These are phyloP conservation scores for Grantiella picta DNA, from an alignment of 2,113 vertebrate genomes.

Conservation along the genomic window DNA sequence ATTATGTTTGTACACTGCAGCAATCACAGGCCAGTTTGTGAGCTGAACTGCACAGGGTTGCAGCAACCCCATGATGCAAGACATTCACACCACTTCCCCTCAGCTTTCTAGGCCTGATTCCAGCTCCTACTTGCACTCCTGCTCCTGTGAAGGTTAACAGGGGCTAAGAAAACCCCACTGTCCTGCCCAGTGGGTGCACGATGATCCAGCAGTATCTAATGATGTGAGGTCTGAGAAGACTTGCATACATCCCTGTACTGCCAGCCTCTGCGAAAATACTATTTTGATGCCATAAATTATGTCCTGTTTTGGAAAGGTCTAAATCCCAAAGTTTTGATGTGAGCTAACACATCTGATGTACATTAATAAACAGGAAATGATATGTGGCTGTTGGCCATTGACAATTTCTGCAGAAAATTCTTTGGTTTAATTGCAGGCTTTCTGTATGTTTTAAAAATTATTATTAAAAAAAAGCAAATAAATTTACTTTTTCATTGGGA, in stretches of 20 bases:
- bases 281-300: neutral
- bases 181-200: fast-evolving
- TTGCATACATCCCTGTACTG: fast-evolving
- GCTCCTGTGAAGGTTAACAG: neutral
- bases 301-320: neutral
- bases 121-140: neutral
- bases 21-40: neutral
- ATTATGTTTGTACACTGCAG: neutral
- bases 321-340: neutral
- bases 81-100: neutral
- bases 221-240: neutral
- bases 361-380: neutral
- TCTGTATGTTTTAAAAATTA: fast-evolving
- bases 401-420: neutral
- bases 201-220: neutral
- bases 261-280: neutral
- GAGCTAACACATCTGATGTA: neutral
- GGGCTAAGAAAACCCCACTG: neutral
- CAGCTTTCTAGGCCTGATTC: neutral
- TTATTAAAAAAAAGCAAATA: neutral
- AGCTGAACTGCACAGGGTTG: neutral
- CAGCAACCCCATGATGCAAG: fast-evolving
- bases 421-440: neutral
- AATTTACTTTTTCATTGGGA: conserved; percentile 44
- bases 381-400: fast-evolving